Percentiles rank a stretch among this genome's conserved stretches.
These are phyloP conservation scores for Drosophila koepferae DNA, from an alignment of 2,888 invertebrate species.

Conservation along the genomic window DNA sequence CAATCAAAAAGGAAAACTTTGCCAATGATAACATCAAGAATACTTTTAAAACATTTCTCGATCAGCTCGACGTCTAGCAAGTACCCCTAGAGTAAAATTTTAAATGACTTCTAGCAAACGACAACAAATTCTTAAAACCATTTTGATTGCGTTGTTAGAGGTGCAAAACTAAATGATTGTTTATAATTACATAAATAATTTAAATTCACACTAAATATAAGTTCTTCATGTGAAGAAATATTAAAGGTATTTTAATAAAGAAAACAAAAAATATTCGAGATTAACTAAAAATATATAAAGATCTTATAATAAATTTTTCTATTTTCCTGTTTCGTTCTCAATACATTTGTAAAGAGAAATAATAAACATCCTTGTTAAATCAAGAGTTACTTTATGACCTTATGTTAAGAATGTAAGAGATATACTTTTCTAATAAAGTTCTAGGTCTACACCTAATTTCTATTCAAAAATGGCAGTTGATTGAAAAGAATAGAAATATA, in stretches of 20 bases:
- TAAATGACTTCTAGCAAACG: neutral
- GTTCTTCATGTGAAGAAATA: neutral
- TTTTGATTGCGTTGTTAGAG: too few relatives aligned
- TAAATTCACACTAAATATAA: neutral
- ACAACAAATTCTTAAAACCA: too few relatives aligned
- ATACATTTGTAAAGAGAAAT: neutral
- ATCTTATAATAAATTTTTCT: neutral
- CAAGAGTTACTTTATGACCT: too few relatives aligned
- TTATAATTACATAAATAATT: too few relatives aligned
- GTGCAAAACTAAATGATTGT: too few relatives aligned
- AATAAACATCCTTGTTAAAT: neutral
- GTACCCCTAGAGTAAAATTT: neutral
- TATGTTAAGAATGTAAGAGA: neutral
- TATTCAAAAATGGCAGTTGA: neutral
- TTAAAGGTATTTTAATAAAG: neutral
- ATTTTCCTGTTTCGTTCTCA: neutral
- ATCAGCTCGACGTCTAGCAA: conserved; percentile 69
- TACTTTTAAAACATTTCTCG: conserved; percentile 82
- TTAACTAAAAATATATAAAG: too few relatives aligned
- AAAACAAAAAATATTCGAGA: neutral
- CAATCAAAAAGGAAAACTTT: conserved; percentile 75
- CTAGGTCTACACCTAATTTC: neutral
- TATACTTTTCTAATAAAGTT: neutral
- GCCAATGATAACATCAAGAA: conserved; percentile 81
- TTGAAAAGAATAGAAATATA: neutral